Percentiles rank a stretch among this genome's conserved stretches.
These are phyloP conservation scores for Ptychodera flava DNA, from an alignment of 35 echinoderm and acorn worm genomes.

Conservation along the genomic window DNA sequence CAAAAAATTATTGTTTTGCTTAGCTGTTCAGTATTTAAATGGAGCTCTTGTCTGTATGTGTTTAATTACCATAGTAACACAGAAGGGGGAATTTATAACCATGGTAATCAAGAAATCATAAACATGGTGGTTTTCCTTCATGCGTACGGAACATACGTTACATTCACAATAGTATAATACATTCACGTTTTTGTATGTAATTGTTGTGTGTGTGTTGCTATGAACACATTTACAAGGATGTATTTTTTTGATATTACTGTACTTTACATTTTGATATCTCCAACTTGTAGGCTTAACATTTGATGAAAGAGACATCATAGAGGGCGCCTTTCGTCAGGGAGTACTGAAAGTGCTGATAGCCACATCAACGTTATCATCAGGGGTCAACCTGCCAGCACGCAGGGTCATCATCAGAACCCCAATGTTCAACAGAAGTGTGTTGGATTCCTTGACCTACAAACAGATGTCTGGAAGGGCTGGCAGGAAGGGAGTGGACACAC, in stretches of 20 bases:
- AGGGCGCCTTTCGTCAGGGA: conserved; percentile 83
- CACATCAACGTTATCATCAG: conserved; percentile 96
- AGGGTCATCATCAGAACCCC: conserved; percentile 83
- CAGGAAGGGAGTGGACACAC: conserved; percentile 74
- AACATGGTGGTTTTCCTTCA: too few species aligned
- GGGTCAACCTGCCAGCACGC: conserved; percentile 88
- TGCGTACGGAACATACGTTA: too few species aligned
- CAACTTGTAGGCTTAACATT: conserved; percentile 78
- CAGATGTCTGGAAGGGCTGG: conserved; percentile 98
- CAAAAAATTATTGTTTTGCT: not conserved
- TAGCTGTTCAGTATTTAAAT: not conserved
- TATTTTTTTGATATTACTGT: too few species aligned
- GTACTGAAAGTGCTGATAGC: conserved; percentile 74
- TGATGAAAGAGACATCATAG: conserved; percentile 96
- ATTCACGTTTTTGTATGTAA: too few species aligned
- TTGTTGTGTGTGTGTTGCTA: too few species aligned
- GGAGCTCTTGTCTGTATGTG: not conserved
- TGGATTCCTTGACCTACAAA: conserved; percentile 81
- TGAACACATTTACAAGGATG: too few species aligned
- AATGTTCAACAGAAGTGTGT: conserved; percentile 88
- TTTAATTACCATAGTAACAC: too few species aligned
- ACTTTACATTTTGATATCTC: too few species aligned
- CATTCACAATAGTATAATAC: too few species aligned
- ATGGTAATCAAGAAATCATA: too few species aligned
- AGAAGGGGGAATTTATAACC: too few species aligned